Conservation (phyloP, 2,888 invertebrate species). For the Cephalotes varians region DNA sequence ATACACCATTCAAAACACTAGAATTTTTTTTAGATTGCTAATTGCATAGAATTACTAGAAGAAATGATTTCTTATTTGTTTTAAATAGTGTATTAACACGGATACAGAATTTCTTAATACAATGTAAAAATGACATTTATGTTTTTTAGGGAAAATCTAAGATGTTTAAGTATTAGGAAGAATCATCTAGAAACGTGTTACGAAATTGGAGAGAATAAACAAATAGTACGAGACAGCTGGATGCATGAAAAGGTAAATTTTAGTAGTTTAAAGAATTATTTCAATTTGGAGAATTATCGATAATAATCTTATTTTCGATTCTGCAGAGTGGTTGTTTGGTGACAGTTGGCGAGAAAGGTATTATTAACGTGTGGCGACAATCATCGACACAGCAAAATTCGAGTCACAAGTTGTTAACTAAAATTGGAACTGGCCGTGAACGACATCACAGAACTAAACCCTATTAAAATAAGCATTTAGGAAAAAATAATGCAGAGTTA, state of each 20-base stretch:
- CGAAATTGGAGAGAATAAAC: slow-evolving; percentile 89
- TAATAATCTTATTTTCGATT: slow-evolving; percentile 24
- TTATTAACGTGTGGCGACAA: slow-evolving; percentile 89
- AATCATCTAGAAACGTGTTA: slow-evolving; percentile 87
- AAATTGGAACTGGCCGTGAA: slow-evolving; percentile 79
- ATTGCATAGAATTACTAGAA: neutral
- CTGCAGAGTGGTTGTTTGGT: slow-evolving; percentile 88
- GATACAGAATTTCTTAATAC: neutral
- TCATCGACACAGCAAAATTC: slow-evolving; percentile 65
- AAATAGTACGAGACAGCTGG: slow-evolving; percentile 91
- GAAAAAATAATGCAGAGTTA: slow-evolving; percentile 35
- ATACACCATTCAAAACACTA: neutral
- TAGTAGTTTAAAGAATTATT: neutral
- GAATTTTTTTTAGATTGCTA: neutral
- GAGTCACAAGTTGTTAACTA: slow-evolving; percentile 75
- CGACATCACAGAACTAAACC: slow-evolving; percentile 81
- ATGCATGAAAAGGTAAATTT: slow-evolving; percentile 87
- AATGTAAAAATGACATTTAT: neutral
- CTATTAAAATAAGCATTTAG: slow-evolving; percentile 73
- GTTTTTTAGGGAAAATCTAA: slow-evolving; percentile 83
- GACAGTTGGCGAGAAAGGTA: slow-evolving; percentile 91
- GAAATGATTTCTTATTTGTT: slow-evolving; percentile 1
- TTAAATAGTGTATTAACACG: slow-evolving; percentile 3
- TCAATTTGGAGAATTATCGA: slow-evolving; percentile 6
- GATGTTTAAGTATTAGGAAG: slow-evolving; percentile 86